Base-by-base conservation (phyloP, 2,113 vertebrate genomes). In the Hemiscyllium ocellatum region DNA sequence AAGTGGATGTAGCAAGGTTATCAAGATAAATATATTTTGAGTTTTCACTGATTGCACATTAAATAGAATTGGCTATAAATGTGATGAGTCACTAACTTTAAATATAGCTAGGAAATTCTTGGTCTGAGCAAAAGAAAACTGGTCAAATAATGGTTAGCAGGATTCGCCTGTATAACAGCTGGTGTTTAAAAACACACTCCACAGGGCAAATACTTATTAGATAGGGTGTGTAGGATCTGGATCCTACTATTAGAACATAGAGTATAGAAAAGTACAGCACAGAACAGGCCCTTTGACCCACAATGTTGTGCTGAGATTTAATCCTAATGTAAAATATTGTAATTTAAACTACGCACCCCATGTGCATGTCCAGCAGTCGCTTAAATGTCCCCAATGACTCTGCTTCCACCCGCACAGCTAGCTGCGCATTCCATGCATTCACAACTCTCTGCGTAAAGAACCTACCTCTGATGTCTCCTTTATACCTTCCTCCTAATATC, bases 141-240 rank as follows among this genome's bases (percentile, higher is more conserved):
- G 68, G 94, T 15, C 47, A 33, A 72, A 29, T 90, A 20, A 42
- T 93, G 50, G 68, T 95, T 93, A 65, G 6, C 89, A 70, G 42
- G 69, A 72, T 76, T 95, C 4, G 26, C 26, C 22, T 72, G 68
- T 26, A 93, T 76, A 68, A 70, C 94, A 95, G 94, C 68, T 95
- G 94, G 68, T 95, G 47, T 95, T 95, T 95, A 50, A 95, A 95
- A 95, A 70, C 47, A 7, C 94, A 72, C 68, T 72, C 94, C 94
- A 72, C 26, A 52, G 68, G 42, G 47, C 65, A 50, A 93, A 95
- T 72, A 26, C 68, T 95, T 33, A 76, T 76, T 52, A 95, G 68
- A 12, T 24, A 95, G 68, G 37, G 94, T 95, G 66, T 29, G 68
- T 47, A 70, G 20, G 47, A 76, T 50, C 66, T 70, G 37, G 42